phyloP scores from a whole-genome alignment of 2,113 vertebrate genomes.

The Cephalopholis sonnerati region DNA sequence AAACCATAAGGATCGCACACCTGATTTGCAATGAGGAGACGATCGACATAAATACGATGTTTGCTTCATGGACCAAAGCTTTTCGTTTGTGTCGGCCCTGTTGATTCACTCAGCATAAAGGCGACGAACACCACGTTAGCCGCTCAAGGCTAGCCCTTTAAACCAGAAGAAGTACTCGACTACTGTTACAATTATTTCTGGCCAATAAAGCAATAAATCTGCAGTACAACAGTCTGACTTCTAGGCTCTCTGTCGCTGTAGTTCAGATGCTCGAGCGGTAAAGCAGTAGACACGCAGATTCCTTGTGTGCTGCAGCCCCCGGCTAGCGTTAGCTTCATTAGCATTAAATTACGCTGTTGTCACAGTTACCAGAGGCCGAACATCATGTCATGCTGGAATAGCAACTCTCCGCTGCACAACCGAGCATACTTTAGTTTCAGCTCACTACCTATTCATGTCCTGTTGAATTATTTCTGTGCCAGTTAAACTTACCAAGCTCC shows the following conservation, averaged over 20 bases:
- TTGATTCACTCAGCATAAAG: neutral
- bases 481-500: conserved; percentile 53
- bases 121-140: neutral
- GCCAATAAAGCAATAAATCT: accelerated
- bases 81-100: neutral
- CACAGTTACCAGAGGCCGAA: neutral
- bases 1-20: neutral
- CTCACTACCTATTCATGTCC: accelerated
- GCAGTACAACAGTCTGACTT: neutral
- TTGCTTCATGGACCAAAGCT: accelerated
- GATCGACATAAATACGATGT: neutral
- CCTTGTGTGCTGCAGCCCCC: neutral
- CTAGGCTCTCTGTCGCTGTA: accelerated
- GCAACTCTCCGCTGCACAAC: neutral
- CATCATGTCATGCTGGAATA: neutral
- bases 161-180: neutral
- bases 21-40: accelerated
- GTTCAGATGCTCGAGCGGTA: neutral
- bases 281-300: neutral
- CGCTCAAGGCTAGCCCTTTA: neutral
- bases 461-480: neutral
- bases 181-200: accelerated
- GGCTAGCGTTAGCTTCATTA: conserved; percentile 56
- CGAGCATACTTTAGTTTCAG: accelerated
- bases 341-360: neutral